Conservation (phyloP, 2,888 invertebrate species). For the Crocallis elinguaria region DNA sequence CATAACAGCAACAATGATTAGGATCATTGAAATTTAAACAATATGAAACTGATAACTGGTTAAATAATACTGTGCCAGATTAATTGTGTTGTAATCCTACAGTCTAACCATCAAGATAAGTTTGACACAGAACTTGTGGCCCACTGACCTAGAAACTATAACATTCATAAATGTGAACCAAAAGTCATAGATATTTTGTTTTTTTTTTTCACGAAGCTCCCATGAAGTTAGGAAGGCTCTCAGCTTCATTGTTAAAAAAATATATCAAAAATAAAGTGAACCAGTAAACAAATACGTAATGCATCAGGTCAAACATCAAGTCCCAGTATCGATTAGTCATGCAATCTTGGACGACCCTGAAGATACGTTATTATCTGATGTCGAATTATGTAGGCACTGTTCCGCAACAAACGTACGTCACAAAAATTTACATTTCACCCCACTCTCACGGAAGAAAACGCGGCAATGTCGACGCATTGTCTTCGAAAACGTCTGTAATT, state of each 20-base stretch:
- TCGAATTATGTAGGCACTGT: constrained; percentile 42
- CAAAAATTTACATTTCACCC: constrained; percentile 51
- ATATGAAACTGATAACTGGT: constrained; percentile 17
- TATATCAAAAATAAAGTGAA: constrained; percentile 5
- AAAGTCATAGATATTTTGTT: background rate
- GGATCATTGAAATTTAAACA: constrained; percentile 5
- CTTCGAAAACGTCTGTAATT: constrained; percentile 9
- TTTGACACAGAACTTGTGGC: constrained; percentile 27
- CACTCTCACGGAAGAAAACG: constrained; percentile 45
- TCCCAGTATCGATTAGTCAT: constrained; percentile 43
- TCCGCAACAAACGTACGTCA: constrained; percentile 48
- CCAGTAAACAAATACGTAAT: constrained; percentile 15
- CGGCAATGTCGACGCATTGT: constrained; percentile 45
- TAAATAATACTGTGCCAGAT: constrained; percentile 15
- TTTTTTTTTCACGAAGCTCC: background rate
- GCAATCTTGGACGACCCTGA: constrained; percentile 48
- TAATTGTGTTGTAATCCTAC: constrained; percentile 20
- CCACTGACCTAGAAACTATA: constrained; percentile 29
- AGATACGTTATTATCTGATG: constrained; percentile 42
- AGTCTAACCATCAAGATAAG: too few relatives aligned
- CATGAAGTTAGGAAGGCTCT: background rate
- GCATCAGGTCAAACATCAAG: constrained; percentile 22
- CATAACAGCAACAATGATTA: constrained; percentile 1
- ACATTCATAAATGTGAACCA: background rate
- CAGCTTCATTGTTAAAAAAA: background rate